Percentiles rank a stretch among this genome's conserved stretches.
Conservation (phyloP, 1,140 invertebrate species). For the Lasioglossum baleicum region DNA sequence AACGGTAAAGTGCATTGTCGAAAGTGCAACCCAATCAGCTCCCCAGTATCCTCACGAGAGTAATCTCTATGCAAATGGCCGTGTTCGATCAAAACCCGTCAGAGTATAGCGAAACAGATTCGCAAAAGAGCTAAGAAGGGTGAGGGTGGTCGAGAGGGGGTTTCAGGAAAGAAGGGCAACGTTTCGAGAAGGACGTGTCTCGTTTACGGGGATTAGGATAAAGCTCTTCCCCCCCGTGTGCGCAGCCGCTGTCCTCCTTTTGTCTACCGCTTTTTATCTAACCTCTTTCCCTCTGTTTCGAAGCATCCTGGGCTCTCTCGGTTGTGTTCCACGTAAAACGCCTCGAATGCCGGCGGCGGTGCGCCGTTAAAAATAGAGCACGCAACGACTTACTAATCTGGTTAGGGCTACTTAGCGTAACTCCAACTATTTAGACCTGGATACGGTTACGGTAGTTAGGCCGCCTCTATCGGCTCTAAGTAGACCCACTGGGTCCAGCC, state of each 20-base stretch:
- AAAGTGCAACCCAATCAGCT: too few relatives aligned
- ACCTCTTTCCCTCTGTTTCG: constrained; percentile 1
- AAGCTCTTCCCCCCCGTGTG: constrained; percentile 24
- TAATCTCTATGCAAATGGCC: constrained; percentile 34
- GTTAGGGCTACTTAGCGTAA: constrained; percentile 79
- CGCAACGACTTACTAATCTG: constrained; percentile 80
- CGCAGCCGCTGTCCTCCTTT: neutral
- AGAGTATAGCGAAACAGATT: neutral
- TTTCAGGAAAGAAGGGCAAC: constrained; percentile 19
- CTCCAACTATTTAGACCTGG: constrained; percentile 79
- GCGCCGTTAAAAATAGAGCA: constrained; percentile 79
- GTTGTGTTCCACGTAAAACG: constrained; percentile 50
- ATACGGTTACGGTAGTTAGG: constrained; percentile 72
- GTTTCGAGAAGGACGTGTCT: constrained; percentile 39
- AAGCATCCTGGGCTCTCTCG: constrained; percentile 12
- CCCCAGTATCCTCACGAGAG: neutral
- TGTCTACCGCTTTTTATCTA: constrained; percentile 44
- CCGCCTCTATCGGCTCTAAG: constrained; percentile 57
- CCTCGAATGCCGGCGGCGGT: constrained; percentile 44
- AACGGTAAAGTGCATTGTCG: too few relatives aligned
- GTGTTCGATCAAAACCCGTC: constrained; percentile 15
- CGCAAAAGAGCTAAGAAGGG: neutral
- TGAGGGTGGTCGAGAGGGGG: constrained; percentile 16
- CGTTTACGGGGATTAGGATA: constrained; percentile 65
- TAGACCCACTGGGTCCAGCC: constrained; percentile 27